These are phyloP conservation scores for Anadara kagoshimensis DNA, from an alignment of 1,140 invertebrate genomes.

Conservation along the genomic window DNA sequence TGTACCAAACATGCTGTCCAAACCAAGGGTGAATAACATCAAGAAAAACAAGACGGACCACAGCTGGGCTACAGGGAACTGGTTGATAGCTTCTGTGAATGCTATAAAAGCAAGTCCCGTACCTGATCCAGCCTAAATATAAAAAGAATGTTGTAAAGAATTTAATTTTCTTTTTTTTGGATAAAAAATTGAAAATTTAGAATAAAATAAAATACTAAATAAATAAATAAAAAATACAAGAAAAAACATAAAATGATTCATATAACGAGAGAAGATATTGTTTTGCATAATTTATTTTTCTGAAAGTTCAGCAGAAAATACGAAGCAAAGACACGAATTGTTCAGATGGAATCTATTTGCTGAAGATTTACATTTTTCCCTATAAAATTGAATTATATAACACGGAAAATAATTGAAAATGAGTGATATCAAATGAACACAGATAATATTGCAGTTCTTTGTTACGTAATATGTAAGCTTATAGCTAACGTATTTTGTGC, in stretches of 20 bases:
- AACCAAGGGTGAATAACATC: slow-evolving; percentile 62
- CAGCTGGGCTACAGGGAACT: slow-evolving; percentile 84
- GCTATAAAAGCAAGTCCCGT: slow-evolving; percentile 89
- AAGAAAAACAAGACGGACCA: slow-evolving; percentile 91
- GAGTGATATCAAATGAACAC: too few relatives aligned
- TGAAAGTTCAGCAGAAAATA: too few relatives aligned
- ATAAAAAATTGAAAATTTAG: not conserved
- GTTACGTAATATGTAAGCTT: too few relatives aligned
- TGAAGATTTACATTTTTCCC: too few relatives aligned
- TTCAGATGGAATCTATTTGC: too few relatives aligned
- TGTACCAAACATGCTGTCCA: slow-evolving; percentile 67
- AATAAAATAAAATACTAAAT: not conserved
- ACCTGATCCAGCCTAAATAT: slow-evolving; percentile 73
- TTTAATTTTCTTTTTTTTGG: slow-evolving; percentile 21
- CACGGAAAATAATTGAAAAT: too few relatives aligned
- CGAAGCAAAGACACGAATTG: too few relatives aligned
- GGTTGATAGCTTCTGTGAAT: slow-evolving; percentile 88
- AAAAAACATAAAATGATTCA: not conserved
- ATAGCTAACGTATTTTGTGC: too few relatives aligned
- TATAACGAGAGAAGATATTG: not conserved
- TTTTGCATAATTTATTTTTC: too few relatives aligned
- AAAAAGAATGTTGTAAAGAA: not conserved
- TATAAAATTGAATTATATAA: too few relatives aligned
- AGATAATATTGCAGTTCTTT: too few relatives aligned
- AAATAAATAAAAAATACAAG: not conserved